Percentiles rank a stretch among this genome's conserved stretches.
These are phyloP conservation scores for Portunus trituberculatus DNA, from an alignment of 1,140 invertebrate species.

Conservation along the genomic window DNA sequence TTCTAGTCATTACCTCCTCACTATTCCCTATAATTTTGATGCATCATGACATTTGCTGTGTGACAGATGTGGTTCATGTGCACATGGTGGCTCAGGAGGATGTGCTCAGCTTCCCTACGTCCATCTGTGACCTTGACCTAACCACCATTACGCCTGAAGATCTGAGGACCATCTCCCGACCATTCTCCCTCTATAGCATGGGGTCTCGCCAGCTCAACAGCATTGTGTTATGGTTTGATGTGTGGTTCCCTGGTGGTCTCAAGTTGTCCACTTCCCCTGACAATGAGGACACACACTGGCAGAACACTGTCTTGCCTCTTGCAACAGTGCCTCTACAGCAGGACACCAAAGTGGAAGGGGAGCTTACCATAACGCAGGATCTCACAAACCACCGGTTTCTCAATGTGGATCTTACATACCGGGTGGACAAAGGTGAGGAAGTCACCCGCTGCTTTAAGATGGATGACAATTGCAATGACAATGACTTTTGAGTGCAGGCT, in stretches of 20 bases:
- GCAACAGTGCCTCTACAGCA: slow-evolving; percentile 69
- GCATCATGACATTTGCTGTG: slow-evolving; percentile 80
- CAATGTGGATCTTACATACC: slow-evolving; percentile 68
- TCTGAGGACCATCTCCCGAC: slow-evolving; percentile 51
- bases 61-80: slow-evolving; percentile 92
- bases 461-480: slow-evolving; percentile 77
- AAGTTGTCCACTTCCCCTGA: slow-evolving; percentile 79
- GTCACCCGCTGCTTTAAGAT: slow-evolving; percentile 70
- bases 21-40: neutral
- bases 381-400: slow-evolving; percentile 69
- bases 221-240: slow-evolving; percentile 79
- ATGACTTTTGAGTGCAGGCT: slow-evolving; percentile 69
- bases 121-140: slow-evolving; percentile 77
- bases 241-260: slow-evolving; percentile 79
- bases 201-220: slow-evolving; percentile 77
- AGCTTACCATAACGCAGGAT: slow-evolving; percentile 74
- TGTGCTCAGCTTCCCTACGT: slow-evolving; percentile 75
- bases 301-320: slow-evolving; percentile 76
- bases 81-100: slow-evolving; percentile 82
- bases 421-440: slow-evolving; percentile 62
- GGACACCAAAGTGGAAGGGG: slow-evolving; percentile 60
- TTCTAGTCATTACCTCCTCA: neutral
- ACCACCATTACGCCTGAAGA: slow-evolving; percentile 70
- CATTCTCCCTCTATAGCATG: slow-evolving; percentile 70
- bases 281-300: slow-evolving; percentile 77